Conservation (phyloP, 2,797 vertebrate genomes). For the Toxotes lorentzi region DNA sequence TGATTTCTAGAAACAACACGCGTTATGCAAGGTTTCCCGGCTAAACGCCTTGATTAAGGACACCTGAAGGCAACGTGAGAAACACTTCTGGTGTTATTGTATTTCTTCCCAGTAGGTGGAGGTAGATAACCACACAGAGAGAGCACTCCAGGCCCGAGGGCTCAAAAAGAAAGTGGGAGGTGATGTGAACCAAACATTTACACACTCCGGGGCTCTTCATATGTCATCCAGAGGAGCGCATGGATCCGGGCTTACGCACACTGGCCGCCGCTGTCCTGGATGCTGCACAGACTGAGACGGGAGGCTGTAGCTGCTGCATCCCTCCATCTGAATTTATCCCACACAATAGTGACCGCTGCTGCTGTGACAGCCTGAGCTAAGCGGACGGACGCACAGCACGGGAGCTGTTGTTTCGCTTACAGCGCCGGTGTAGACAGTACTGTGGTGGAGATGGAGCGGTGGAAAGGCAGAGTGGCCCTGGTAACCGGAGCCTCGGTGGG, state of each 20-base stretch:
- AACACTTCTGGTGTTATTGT: not conserved
- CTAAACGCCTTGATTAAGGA: not conserved
- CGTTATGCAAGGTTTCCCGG: no score
- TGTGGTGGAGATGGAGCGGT: constrained; percentile 89
- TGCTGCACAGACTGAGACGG: constrained; percentile 55
- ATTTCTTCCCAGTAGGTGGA: constrained; percentile 50
- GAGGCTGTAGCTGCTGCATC: constrained; percentile 47
- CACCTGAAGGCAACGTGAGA: not conserved
- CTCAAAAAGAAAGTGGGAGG: constrained; percentile 72
- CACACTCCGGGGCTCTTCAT: constrained; percentile 61
- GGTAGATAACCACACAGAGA: not conserved
- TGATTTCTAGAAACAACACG: not conserved
- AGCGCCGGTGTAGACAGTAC: constrained; percentile 28
- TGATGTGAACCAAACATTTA: constrained; percentile 66
- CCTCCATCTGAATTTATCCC: constrained; percentile 9
- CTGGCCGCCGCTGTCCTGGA: constrained; percentile 63
- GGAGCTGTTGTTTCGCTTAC: constrained; percentile 22
- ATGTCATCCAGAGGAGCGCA: constrained; percentile 76
- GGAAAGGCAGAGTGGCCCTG: constrained; percentile 93
- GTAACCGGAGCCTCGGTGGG: constrained; percentile 96
- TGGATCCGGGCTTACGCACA: constrained; percentile 67
- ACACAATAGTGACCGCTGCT: not conserved
- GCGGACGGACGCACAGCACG: not conserved
- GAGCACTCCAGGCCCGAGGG: not conserved
- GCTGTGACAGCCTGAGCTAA: not conserved